Percentiles rank a stretch among this genome's conserved stretches.
These are phyloP conservation scores for Cassiopea andromeda DNA, from an alignment of 30 jellyfish, hydroid and myxozoan genomes.

Conservation along the genomic window DNA sequence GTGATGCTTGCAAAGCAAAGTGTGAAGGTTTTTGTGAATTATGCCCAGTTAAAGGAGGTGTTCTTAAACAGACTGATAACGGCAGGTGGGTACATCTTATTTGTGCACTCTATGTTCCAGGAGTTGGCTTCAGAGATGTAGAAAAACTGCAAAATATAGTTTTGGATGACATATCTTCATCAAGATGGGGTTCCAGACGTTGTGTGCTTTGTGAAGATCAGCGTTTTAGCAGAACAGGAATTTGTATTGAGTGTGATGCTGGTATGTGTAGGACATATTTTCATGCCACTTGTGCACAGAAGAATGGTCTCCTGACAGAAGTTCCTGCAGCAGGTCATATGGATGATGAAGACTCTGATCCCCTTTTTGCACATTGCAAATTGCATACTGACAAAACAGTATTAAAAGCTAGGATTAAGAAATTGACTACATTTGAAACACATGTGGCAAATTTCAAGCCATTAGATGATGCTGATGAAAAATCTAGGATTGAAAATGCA, in stretches of 20 bases:
- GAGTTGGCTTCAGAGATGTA: conserved; percentile 89
- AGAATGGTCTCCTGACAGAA: conserved; percentile 89
- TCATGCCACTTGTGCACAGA: conserved; percentile 96
- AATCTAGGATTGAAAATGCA: conserved; percentile 65
- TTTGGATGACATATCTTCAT: conserved; percentile 80
- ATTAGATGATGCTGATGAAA: conserved; percentile 64
- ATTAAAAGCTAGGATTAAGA: conserved; percentile 48
- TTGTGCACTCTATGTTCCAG: conserved; percentile 97
- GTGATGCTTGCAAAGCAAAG: conserved; percentile 97
- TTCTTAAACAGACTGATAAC: conserved; percentile 83
- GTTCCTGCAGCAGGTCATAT: conserved; percentile 85
- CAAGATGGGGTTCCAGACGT: conserved; percentile 87
- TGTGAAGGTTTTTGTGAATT: conserved; percentile 81
- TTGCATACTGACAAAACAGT: conserved; percentile 85
- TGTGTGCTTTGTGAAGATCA: conserved; percentile 89
- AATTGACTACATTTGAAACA: conserved; percentile 82
- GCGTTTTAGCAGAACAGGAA: conserved; percentile 89
- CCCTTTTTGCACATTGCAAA: conserved; percentile 93
- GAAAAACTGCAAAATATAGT: conserved; percentile 83
- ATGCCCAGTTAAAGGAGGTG: conserved; percentile 94
- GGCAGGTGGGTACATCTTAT: conserved; percentile 96
- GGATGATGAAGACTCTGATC: conserved; percentile 83
- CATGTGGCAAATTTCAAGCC: conserved; percentile 60
- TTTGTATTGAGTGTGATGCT: conserved; percentile 95
- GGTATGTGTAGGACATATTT: conserved; percentile 89